phyloP scores from a whole-genome alignment of 2,113 vertebrate species.

The Xenopus tropicalis region UCB_Xtro_10.0 CM004444.2:6448501-6449000 shows the following conservation, averaged over 20 bases:
- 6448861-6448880: background rate
- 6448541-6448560: no score
- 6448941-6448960: no score
- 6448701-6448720: background rate
- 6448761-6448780: slow-evolving; percentile 3
- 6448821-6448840: slow-evolving; percentile 4
- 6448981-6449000: no score
- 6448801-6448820: slow-evolving; percentile 42
- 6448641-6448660: slow-evolving; percentile 28
- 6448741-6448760: slow-evolving; percentile 32
- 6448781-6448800: slow-evolving; percentile 37
- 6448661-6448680: slow-evolving; percentile 23
- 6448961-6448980: no score
- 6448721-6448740: background rate
- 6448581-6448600: no score
- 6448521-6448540: no score
- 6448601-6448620: no score
- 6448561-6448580: no score
- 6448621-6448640: no score
- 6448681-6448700: slow-evolving; percentile 24
- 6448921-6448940: background rate
- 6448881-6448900: slow-evolving; percentile 30
- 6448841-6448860: slow-evolving; percentile 3
- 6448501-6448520: no score
- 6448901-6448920: background rate